phyloP scores from a whole-genome alignment of 2,113 vertebrate species.

The Cathartes aura region DNA sequence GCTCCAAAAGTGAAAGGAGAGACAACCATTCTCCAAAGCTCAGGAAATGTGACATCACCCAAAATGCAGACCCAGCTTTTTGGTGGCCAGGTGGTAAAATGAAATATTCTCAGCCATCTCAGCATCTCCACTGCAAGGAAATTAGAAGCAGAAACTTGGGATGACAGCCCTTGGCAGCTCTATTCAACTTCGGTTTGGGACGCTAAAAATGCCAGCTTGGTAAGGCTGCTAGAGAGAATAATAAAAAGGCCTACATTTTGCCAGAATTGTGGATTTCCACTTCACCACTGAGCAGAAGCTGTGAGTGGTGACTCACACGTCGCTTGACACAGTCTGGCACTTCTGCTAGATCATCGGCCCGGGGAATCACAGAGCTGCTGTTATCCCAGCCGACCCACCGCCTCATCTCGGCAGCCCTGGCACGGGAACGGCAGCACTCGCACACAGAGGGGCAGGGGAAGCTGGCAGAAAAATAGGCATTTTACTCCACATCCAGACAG shows the following conservation, averaged over 20 bases:
- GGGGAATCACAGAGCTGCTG: not conserved
- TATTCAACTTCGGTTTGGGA: not conserved
- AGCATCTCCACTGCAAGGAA: conserved; percentile 61
- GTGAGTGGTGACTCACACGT: conserved; percentile 47
- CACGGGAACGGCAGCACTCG: rapidly evolving
- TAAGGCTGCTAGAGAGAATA: conserved; percentile 30
- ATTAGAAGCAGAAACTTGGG: conserved; percentile 58
- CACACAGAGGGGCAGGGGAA: not conserved
- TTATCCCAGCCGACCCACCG: not conserved
- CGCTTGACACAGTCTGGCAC: conserved; percentile 35
- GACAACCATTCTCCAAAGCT: conserved; percentile 22
- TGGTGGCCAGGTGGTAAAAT: conserved; percentile 39
- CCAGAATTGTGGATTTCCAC: conserved; percentile 53
- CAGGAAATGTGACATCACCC: conserved; percentile 62
- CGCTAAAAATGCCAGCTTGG: conserved; percentile 18
- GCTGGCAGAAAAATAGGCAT: not conserved
- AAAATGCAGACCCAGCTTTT: conserved; percentile 46
- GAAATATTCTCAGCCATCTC: conserved; percentile 48
- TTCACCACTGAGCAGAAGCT: not conserved
- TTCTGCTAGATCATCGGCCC: not conserved
- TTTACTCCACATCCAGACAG: not conserved
- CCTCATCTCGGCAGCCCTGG: not conserved
- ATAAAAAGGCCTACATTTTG: conserved; percentile 33
- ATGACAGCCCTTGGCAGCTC: conserved; percentile 52
- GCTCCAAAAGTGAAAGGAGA: conserved; percentile 41